Conservation (phyloP, 2,113 vertebrate species). For the Urocolius indicus region DNA sequence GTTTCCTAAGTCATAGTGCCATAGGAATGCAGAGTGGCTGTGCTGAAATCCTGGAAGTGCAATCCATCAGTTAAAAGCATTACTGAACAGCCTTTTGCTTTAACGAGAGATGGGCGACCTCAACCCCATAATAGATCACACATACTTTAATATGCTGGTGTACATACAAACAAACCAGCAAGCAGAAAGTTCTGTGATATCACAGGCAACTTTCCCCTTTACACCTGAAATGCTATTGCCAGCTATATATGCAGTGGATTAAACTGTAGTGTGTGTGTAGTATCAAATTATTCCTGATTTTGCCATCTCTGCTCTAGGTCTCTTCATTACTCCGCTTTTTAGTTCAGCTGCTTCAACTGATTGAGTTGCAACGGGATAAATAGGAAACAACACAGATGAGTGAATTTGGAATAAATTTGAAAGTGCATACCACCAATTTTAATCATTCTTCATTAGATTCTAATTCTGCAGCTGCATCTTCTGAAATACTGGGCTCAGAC, state of each 20-base stretch:
- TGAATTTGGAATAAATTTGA: neutral
- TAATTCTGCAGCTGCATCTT: slow-evolving; percentile 13
- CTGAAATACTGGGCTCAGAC: neutral
- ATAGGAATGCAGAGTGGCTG: neutral
- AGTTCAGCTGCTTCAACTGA: neutral
- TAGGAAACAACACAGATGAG: neutral
- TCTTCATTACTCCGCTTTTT: neutral
- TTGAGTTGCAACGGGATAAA: neutral
- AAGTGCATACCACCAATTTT: neutral
- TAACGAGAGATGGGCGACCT: neutral
- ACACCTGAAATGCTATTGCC: neutral
- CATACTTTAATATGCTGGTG: neutral
- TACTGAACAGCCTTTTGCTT: neutral
- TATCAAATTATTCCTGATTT: neutral
- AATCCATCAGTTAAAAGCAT: neutral
- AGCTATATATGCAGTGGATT: neutral
- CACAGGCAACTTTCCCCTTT: neutral
- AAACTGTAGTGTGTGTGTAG: neutral
- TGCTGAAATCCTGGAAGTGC: neutral
- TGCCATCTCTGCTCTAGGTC: neutral
- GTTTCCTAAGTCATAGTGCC: neutral
- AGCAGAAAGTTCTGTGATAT: neutral
- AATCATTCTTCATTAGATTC: neutral
- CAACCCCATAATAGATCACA: accelerated
- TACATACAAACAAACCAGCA: neutral